Evolutionary conservation across 2,888 invertebrate species (phyloP), one percentile per base, ranked within the genome.

Genomic region (Tyria jacobaeae): DNA sequence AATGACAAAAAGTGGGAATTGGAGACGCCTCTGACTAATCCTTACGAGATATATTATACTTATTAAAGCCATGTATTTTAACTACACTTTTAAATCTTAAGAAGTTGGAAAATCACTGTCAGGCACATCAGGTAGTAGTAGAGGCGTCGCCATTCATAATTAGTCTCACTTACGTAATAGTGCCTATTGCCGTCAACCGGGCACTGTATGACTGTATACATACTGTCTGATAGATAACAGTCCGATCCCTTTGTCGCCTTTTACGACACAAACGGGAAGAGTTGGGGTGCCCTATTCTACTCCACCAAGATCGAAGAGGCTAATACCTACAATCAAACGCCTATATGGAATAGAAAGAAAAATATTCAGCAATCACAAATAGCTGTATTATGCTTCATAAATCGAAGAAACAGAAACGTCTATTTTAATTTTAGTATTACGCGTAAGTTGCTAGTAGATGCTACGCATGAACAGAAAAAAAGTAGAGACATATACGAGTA

Each of bases 391-490:
- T 39, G 25, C 25, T 53, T 25, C 25, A 34, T 37, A 17, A 31
- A 50, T 50, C 12, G 41, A n/a, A 25, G 39, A 51, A 56, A 7
- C 34, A 44, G 60, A 50, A 47, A 60, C 12, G 37, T 48, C 39
- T 3, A 10, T 59, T 7, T 17, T 0, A 53, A 52, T 47, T 47
- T 52, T 17, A 25, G 31, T 47, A 50, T 35, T 48, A 7, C 14
- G 21, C 9, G 41, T 9, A 17, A 12, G 12, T n/a, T 39, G 39
- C 39, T 39, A n/a, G n/a, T 15, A n/a, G 39, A 39, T n/a, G 17
- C 21, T 17, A 7, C 4, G 17, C 17, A 21, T 7, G 7, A 31
- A 31, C 7, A 44, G 21, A 44, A 44, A 41, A 4, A 10, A 21
- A n/a, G n/a, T n/a, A n/a, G n/a, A n/a, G n/a, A n/a, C n/a, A 34